Conservation (phyloP, 2,797 vertebrate species). For the Alca torda region DNA sequence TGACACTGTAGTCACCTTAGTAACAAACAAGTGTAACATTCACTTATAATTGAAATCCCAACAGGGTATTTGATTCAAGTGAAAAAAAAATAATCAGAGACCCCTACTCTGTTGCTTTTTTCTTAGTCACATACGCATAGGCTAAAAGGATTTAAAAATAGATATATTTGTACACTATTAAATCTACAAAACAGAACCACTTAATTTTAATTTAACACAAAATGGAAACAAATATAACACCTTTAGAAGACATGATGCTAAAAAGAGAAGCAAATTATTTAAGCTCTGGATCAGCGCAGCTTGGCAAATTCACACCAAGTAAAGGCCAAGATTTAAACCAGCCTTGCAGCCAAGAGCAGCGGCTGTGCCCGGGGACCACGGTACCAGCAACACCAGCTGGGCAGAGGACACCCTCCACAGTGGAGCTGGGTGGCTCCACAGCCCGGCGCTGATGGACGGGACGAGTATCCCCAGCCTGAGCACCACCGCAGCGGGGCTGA, state of each 20-base stretch:
- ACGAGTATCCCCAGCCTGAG: rapidly evolving
- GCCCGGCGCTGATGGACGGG: neutral
- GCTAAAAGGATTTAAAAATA: constrained; percentile 38
- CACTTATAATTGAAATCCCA: constrained; percentile 30
- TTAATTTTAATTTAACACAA: constrained; percentile 25
- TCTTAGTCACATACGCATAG: constrained; percentile 12
- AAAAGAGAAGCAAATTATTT: constrained; percentile 72
- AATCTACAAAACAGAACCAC: constrained; percentile 9
- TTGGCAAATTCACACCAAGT: neutral
- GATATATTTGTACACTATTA: constrained; percentile 40
- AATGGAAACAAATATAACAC: constrained; percentile 52
- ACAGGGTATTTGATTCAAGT: constrained; percentile 29
- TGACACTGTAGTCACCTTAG: constrained; percentile 62
- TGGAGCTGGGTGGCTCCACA: neutral
- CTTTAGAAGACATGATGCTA: constrained; percentile 52
- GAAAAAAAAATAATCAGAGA: neutral
- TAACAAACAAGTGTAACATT: constrained; percentile 60
- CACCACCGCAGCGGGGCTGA: too few species aligned
- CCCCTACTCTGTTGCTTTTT: neutral
- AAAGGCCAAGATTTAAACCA: constrained; percentile 5
- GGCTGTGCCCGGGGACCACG: neutral
- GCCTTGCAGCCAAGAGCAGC: neutral
- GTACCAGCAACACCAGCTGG: rapidly evolving
- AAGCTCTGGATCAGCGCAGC: constrained; percentile 44
- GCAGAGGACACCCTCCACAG: neutral